Evolutionary conservation across 2,113 vertebrate genomes (phyloP), one percentile per base, ranked within the genome.

Genomic region (Tauraco erythrolophus): DNA sequence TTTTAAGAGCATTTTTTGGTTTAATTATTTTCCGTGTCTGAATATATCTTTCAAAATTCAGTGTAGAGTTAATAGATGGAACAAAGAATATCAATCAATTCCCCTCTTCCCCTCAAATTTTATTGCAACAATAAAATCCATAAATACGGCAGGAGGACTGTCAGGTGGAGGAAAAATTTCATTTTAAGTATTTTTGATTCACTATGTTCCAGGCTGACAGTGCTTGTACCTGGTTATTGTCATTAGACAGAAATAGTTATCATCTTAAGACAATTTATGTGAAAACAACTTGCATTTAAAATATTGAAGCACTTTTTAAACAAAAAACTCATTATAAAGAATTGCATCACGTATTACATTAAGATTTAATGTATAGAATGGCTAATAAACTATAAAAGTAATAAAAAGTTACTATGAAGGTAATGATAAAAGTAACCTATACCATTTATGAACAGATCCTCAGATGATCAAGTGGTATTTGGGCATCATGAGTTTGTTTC

Each of bases 141-240:
- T 89, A 85, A 93, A 88, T 65, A 80, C 18, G 25, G 45, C 50
- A 90, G 41, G 7, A 78, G 11, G 33, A 53, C 66, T 69, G 33
- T 37, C 60, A 72, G 41, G 43, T 53, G 60, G 33, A 70, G 28
- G 35, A n/a, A 83, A 79, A 94, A 80, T 24, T 74, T 54, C 14
- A 66, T 93, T 95, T 89, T 65, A 94, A 74, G 50, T 88, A 13
- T 27, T 93, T 92, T 87, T 85, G 16, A 60, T 84, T 92, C 87
- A 79, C 25, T 66, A 0, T 41, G 16, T 76, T 78, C 93, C 35
- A 62, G 39, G 21, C 15, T 77, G 50, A 72, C 17, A 76, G 30
- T 37, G 2, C 4, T 89, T 85, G n/a, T 83, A 78, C 37, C 18
- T 58, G 27, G 19, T 91, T 94, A 72, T 84, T 78, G 27, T 57